These are phyloP conservation scores for Pseudorhombus dupliciocellatus DNA, from an alignment of 2,113 vertebrate genomes.

Conservation along the genomic window DNA sequence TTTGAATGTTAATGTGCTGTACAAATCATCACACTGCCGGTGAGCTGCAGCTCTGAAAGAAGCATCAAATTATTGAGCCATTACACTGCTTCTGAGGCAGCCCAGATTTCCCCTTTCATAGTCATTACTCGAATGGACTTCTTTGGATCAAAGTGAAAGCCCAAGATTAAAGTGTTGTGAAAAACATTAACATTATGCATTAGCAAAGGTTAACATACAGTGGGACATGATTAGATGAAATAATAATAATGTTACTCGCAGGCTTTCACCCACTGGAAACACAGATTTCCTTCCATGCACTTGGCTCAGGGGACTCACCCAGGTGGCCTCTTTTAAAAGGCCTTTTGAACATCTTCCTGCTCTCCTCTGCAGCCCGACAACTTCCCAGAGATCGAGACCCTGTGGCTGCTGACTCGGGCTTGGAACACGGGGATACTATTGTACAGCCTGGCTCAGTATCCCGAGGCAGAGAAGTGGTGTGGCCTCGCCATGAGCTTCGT, in stretches of 20 bases:
- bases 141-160: constrained; percentile 68
- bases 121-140: constrained; percentile 58
- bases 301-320: constrained; percentile 30
- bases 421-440: constrained; percentile 92
- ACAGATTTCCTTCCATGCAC: constrained; percentile 22
- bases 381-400: constrained; percentile 88
- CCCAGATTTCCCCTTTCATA: constrained; percentile 67
- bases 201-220: constrained; percentile 48
- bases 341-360: constrained; percentile 48
- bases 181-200: constrained; percentile 17
- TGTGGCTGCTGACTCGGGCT: constrained; percentile 91
- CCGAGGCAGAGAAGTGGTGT: constrained; percentile 89
- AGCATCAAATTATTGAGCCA: constrained; percentile 70
- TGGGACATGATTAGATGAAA: constrained; percentile 37
- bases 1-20: constrained; percentile 77
- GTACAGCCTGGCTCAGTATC: constrained; percentile 82
- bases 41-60: constrained; percentile 72
- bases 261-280: constrained; percentile 7
- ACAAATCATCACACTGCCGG: constrained; percentile 71
- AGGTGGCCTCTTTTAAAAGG: constrained; percentile 38
- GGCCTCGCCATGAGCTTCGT: constrained; percentile 87
- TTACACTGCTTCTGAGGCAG: constrained; percentile 55
- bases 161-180: constrained; percentile 55
- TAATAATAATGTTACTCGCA: constrained; percentile 19
- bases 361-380: constrained; percentile 65